Evolutionary conservation across 1,140 invertebrate species (phyloP), one percentile per base, ranked within the genome.

Genomic region (Musca domestica): DNA sequence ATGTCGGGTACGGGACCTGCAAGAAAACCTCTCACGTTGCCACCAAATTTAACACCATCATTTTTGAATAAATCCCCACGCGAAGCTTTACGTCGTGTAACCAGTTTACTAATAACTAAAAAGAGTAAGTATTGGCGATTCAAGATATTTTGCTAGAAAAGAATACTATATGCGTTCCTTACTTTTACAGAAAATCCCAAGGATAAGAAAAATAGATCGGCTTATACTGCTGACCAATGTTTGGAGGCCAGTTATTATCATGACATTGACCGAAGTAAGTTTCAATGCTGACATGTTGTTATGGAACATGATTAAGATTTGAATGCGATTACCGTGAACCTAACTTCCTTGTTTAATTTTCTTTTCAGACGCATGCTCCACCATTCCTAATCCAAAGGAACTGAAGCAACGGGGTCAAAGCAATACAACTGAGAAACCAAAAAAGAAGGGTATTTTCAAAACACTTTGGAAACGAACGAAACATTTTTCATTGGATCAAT

Each of bases 41-140:
- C 92, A 23, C 92, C 92, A 54, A 93, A 93, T 84, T 84, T 94
- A 72, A 92, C 91, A 67, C 88, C 89, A 71, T 93, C 92, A 82
- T 93, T 93, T 85, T 91, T 93, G 84, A 90, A 92, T 76, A 91
- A 92, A 84, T 93, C 90, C 70, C 92, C 92, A 34, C 86, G 91
- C 74, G 92, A 93, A 82, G 91, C 92, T 51, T 85, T 94, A 68
- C 86, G 92, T 76, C 88, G 92, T 82, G 92, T 94, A 74, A 93
- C 91, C 77, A 93, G 91, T 85, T 88, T 94, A 83, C 87, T 94
- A 80, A 94, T 94, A 83, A 87, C 91, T 78, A 92, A 92, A 30
- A 81, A 81, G 52, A 80, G 76, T 81, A 61, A 72, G 75, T 41
- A 41, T n/a, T 63, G 47, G 48, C 17, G n/a, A 22, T 22, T 47